Base-by-base conservation (phyloP, 2,888 invertebrate genomes). In the Agrenia bidenticulata region DNA sequence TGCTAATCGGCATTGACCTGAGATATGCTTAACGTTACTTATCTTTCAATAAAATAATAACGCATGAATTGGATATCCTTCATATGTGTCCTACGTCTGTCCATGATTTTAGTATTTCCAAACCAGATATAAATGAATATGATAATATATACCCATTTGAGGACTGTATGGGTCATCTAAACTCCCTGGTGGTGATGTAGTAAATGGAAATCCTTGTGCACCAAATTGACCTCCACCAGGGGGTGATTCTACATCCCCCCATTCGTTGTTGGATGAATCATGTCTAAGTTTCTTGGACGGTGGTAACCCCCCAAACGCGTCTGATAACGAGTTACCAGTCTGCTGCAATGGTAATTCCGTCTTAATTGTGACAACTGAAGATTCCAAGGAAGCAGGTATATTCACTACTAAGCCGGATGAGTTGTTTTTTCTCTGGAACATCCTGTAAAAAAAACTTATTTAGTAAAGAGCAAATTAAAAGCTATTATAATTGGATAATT, bases 161-260 rank as follows among this genome's bases (percentile, higher is more conserved):
- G 72, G 72, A 66, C 72, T 72, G 61, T 72, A 72, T 24, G 72
- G 72, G 54, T 72, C 72, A 66, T 72, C 72, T 60, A 72, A 56
- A 63, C 72, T 72, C 13, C 69, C 69, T 24, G 69, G 67, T 51
- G 72, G 72, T 50, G 72, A 72, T 32, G 32, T 7, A 50, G 67
- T 69, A 58, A 72, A 72, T 24, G 69, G 67, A 53, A 67, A 72
- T 58, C 72, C 69, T 64, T 72, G 72, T 66, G 67, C 62, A 68
- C 69, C 67, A 50, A 67, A 67, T 61, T 72, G 72, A 27, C 63
- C 53, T 54, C 61, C 61, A 54, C 56, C 60, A 17, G 72, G 72
- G 24, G 72, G 66, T 39, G 72, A 72, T 58, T 69, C 72, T 1
- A 67, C 64, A 61, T 69, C 72, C 32, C 67, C 72, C 72, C 72